Conservation (phyloP, 53 echinoderm and acorn worm species). For the Temnopleurus reevesii region DNA sequence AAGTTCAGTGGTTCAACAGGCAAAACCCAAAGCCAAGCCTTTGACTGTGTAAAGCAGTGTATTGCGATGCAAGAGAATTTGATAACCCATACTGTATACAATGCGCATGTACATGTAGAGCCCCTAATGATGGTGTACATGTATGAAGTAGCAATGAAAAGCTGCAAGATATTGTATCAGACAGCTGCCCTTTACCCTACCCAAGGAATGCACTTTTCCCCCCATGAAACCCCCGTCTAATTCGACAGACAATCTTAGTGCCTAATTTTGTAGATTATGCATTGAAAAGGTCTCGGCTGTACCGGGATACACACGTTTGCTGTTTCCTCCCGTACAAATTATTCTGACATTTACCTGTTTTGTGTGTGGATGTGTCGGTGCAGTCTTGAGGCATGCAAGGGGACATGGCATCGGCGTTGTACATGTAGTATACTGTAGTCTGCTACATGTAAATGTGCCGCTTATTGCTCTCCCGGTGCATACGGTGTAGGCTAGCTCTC, state of each 20-base stretch:
- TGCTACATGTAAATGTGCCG: constrained; percentile 4
- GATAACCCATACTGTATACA: background rate
- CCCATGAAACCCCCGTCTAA: constrained; percentile 14
- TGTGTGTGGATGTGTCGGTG: constrained; percentile 19
- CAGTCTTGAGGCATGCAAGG: background rate
- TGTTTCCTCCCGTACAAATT: constrained; percentile 27
- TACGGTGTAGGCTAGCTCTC: too few species aligned
- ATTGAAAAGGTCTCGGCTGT: constrained; percentile 22
- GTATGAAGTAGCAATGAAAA: background rate
- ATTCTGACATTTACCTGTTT: constrained; percentile 50
- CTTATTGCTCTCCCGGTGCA: constrained; percentile 22
- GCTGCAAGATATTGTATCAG: background rate
- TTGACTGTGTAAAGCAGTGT: too few species aligned
- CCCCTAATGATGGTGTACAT: background rate
- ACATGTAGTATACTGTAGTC: background rate
- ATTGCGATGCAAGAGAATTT: background rate
- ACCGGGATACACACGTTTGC: constrained; percentile 9
- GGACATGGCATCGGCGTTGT: background rate
- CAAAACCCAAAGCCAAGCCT: too few species aligned
- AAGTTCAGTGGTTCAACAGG: too few species aligned
- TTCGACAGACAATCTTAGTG: constrained; percentile 39
- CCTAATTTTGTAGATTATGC: constrained; percentile 48
- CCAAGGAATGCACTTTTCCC: background rate
- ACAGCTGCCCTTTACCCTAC: constrained; percentile 6
- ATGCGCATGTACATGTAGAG: too few species aligned